These are phyloP conservation scores for Orthonyx spaldingii DNA, from an alignment of 2,113 vertebrate species.

Conservation along the genomic window DNA sequence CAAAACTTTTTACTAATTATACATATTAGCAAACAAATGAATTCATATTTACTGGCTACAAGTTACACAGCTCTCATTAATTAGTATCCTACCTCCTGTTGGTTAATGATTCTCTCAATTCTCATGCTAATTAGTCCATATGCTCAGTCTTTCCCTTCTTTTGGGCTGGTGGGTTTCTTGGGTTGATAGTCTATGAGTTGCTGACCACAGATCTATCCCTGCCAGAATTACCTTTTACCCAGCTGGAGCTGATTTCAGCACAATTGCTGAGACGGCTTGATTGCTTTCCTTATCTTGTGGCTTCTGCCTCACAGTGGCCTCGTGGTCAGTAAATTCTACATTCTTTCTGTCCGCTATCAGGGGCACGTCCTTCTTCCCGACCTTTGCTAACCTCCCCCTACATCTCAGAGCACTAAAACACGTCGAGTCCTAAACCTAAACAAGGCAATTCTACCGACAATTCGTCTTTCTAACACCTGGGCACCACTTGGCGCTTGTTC, in stretches of 20 bases:
- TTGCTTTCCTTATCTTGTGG: not conserved
- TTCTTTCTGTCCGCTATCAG: not conserved
- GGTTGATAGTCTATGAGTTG: no score
- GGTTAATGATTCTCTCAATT: not conserved
- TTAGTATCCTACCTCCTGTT: not conserved
- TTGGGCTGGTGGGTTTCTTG: not conserved
- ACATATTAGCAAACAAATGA: not conserved
- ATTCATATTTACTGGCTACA: not conserved
- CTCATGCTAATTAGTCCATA: not conserved
- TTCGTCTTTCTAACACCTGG: no score
- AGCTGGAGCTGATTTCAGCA: not conserved
- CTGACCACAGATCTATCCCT: not conserved
- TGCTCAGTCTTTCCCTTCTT: not conserved
- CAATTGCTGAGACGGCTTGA: not conserved
- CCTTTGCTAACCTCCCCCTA: not conserved
- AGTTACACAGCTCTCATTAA: not conserved
- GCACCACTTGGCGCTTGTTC: not conserved
- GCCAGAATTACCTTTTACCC: not conserved
- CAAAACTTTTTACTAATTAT: not conserved
- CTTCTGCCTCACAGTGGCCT: no score
- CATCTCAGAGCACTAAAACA: not conserved
- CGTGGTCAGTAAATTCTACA: not conserved
- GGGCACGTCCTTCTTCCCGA: not conserved
- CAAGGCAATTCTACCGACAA: not conserved
- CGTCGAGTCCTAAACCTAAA: no score